Evolutionary conservation across 2,113 vertebrate species (phyloP).

Genomic region (Condylura cristata): DNA sequence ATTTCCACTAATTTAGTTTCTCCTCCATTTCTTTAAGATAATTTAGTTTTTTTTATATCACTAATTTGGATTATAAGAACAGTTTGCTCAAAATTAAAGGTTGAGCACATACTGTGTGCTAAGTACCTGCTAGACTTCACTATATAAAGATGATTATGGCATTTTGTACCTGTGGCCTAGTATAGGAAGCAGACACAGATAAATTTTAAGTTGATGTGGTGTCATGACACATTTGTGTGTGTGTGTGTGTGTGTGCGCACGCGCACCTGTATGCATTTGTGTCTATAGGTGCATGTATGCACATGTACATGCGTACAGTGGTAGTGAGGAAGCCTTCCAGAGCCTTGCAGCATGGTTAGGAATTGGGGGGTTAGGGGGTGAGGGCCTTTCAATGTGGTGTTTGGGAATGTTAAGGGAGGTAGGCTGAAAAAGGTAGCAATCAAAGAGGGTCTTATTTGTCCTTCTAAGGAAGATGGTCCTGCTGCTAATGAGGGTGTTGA

Average conservation of each 20-base stretch:
- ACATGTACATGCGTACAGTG: not conserved
- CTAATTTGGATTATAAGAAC: not conserved
- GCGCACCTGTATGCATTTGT: too few species aligned
- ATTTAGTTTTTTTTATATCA: constrained; percentile 15
- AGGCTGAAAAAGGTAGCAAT: not conserved
- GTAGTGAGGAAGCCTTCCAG: constrained; percentile 40
- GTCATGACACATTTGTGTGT: not conserved
- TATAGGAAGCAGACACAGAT: not conserved
- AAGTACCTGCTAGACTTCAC: not conserved
- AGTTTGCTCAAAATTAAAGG: constrained; percentile 13
- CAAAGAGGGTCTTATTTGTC: not conserved
- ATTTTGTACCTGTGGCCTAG: not conserved
- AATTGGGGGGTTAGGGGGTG: not conserved
- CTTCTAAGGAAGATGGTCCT: not conserved
- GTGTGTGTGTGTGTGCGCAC: not conserved
- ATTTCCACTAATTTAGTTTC: not conserved
- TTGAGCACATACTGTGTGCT: not conserved
- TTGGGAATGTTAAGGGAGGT: constrained; percentile 34
- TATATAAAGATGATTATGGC: not conserved
- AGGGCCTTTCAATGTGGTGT: not conserved
- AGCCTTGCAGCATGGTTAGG: not conserved
- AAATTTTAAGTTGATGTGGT: not conserved
- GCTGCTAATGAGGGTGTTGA: not conserved
- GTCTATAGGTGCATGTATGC: too few species aligned
- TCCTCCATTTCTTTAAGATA: not conserved